Evolutionary conservation across 2,797 vertebrate genomes (phyloP), one percentile per base, ranked within the genome.

Genomic region (Setipinna tenuifilis): DNA sequence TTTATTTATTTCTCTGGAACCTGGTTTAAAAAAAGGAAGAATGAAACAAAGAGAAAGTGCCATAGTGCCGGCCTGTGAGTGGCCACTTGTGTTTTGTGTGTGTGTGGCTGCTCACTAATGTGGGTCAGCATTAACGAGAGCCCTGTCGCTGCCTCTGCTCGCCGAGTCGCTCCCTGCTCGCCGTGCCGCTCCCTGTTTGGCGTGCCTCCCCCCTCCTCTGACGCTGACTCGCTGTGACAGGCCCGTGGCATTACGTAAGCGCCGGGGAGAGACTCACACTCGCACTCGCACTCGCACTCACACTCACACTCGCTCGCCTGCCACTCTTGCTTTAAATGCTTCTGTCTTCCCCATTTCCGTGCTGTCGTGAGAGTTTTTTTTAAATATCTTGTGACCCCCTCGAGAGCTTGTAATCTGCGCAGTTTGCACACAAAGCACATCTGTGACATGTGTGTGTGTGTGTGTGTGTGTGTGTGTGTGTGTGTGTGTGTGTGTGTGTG

Each of bases 161-260:
- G 28, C 28, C 68, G 31, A 11, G 68, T 16, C 68, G 14, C 68
- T 41, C 68, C 16, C 68, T 28, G 71, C 71, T 35, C 41, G 31
- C 71, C 71, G 19, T 31, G 6, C 35, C 88, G 86, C 90, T 89
- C 50, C 50, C 50, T 54, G 9, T 54, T 54, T 86, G 90, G 88
- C 89, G 90, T 54, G 7, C 2, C 50, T 54, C 2, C 9, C 86
- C 83, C 89, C 88, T 89, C 84, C 85, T 85, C 90, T 93, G 92
- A 94, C 87, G 93, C 91, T 94, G 92, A 94, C 91, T 89, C 82
- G 88, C 85, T 91, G 88, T 94, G 94, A 94, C 95, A 95, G 92
- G 91, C 86, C 89, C 89, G 88, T 14, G 58, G 35, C 35, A 19
- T 95, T 95, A 94, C 90, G 89, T 94, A 94, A 95, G 92, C 84